Base-by-base conservation (phyloP, 2,888 invertebrate species). In the Diarsia dahlii region DNA sequence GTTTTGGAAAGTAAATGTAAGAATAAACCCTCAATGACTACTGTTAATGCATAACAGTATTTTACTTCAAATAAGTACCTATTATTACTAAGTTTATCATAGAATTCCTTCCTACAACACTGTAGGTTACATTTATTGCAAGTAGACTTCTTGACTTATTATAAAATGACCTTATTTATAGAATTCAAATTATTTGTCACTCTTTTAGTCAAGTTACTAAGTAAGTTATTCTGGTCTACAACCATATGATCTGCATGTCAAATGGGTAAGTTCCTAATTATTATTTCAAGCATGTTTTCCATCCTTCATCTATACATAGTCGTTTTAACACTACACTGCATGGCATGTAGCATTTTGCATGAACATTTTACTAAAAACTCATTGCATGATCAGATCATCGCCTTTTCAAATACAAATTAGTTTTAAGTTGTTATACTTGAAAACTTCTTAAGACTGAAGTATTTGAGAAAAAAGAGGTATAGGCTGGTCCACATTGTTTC, bases 231-330 rank as follows among this genome's bases (percentile, higher is more conserved):
- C 80, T 84, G 87, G 76, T 88, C 81, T 81, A 75, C 89, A 81
- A 84, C 75, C 69, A 72, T 84, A 76, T 56, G 84, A 85, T 86
- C 89, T 86, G 92, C 93, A 92, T 92, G 93, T 84, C 75, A 84
- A 66, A 62, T 84, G 91, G 94, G 94, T 94, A 93, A 94, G 94
- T 93, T 89, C 81, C 74, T 86, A 87, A 89, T 89, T 87, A 87
- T 88, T 92, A 90, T 85, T 89, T 89, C 88, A 83, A 89, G 92
- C 92, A 92, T 90, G 91, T 76, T 86, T 80, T 82, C 62, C 76
- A 71, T 80, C 52, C 58, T 74, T 63, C 73, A 67, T 80, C 50
- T 70, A 34, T 60, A 67, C 65, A 56, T 72, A 63, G n/a, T 72
- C 48, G 28, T 69, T 63, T 67, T 86, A 87, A 86, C 80, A 71